Evolutionary conservation across 2,888 invertebrate species (phyloP).

Genomic region (Thera obeliscata): DNA sequence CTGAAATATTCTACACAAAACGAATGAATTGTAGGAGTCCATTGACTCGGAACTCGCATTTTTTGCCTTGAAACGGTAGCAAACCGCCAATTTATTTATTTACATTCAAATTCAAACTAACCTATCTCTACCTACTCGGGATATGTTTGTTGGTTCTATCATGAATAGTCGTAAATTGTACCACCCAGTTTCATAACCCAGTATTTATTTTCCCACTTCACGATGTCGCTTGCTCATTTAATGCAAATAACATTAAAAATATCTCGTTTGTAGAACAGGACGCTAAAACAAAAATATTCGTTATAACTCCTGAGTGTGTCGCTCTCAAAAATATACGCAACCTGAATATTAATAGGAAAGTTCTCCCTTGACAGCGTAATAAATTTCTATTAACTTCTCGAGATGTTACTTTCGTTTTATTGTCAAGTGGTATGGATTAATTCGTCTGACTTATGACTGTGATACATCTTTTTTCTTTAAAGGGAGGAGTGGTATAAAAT

Average conservation of each 20-base stretch:
- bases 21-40: too few relatives aligned
- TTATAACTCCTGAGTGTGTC: constrained; percentile 30
- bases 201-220: constrained; percentile 1
- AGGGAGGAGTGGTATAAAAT: constrained; percentile 74
- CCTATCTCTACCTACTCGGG: too few relatives aligned
- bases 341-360: constrained; percentile 42
- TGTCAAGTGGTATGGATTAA: constrained; percentile 83
- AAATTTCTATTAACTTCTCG: constrained; percentile 81
- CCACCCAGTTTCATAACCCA: constrained; percentile 8
- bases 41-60: too few relatives aligned
- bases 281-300: constrained; percentile 27
- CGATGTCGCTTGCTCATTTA: background rate
- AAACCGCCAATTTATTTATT: too few relatives aligned
- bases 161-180: background rate
- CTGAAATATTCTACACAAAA: too few relatives aligned
- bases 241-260: constrained; percentile 26
- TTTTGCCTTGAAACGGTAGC: too few relatives aligned
- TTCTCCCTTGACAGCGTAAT: constrained; percentile 66
- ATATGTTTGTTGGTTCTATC: too few relatives aligned
- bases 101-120: too few relatives aligned
- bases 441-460: constrained; percentile 83
- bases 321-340: constrained; percentile 34
- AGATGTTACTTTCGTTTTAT: constrained; percentile 80
- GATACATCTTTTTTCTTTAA: constrained; percentile 78
- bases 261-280: constrained; percentile 25